Conservation (phyloP, 1,140 invertebrate genomes). For the Metaphire vulgaris region DNA sequence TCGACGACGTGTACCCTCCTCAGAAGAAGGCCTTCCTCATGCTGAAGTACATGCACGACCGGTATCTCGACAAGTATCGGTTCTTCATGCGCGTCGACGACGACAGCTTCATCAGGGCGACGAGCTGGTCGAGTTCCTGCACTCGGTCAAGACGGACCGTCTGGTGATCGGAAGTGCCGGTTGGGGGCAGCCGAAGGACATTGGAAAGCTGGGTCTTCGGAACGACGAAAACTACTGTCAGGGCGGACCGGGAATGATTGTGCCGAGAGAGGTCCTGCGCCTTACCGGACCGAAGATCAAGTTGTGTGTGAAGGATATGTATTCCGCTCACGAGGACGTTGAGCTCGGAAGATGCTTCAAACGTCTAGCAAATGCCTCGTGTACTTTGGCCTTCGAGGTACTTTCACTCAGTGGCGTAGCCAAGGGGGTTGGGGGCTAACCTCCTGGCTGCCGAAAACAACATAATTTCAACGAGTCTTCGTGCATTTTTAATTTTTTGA, state of each 20-base stretch:
- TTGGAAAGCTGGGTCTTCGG: slow-evolving; percentile 81
- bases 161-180: slow-evolving; percentile 64
- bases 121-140: slow-evolving; percentile 73
- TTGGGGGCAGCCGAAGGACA: slow-evolving; percentile 69
- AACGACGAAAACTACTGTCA: slow-evolving; percentile 98
- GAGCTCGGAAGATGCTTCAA: slow-evolving; percentile 94
- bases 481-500: too few relatives aligned
- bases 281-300: slow-evolving; percentile 58
- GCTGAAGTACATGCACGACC: slow-evolving; percentile 77
- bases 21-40: slow-evolving; percentile 2
- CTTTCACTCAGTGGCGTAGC: too few relatives aligned
- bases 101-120: slow-evolving; percentile 89
- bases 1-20: slow-evolving; percentile 6
- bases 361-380: slow-evolving; percentile 85
- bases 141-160: slow-evolving; percentile 82
- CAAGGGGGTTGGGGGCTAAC: too few relatives aligned
- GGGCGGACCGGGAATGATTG: slow-evolving; percentile 92
- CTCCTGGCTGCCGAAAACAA: too few relatives aligned
- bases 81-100: slow-evolving; percentile 98
- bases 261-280: slow-evolving; percentile 54
- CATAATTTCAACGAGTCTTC: too few relatives aligned
- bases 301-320: slow-evolving; percentile 78
- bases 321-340: slow-evolving; percentile 95
- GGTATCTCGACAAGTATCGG: slow-evolving; percentile 82
- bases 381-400: slow-evolving; percentile 98